These are phyloP conservation scores for Protonemura montana DNA, from an alignment of 2,888 invertebrate species.

Conservation along the genomic window DNA sequence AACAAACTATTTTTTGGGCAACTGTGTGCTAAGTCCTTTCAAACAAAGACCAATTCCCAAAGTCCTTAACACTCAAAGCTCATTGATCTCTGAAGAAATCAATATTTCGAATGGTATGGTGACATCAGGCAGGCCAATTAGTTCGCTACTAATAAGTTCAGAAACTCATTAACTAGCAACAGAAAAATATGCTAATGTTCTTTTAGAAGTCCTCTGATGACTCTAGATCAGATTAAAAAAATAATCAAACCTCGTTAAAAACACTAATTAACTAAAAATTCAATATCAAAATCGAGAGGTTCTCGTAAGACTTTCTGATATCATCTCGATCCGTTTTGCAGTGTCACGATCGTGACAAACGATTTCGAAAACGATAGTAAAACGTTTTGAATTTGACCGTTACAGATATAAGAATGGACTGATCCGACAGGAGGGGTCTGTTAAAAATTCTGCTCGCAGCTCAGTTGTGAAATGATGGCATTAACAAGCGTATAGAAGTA, in stretches of 20 bases:
- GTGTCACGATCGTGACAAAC: no score
- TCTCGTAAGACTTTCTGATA: no score
- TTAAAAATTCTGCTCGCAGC: no score
- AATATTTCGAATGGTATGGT: neutral
- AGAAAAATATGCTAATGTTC: neutral
- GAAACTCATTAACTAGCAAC: neutral
- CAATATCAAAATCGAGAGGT: no score
- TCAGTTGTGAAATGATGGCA: neutral
- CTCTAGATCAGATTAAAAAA: neutral
- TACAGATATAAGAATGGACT: no score
- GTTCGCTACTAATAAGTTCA: neutral
- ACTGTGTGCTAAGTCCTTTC: no score
- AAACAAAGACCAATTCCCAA: neutral
- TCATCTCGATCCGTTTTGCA: no score
- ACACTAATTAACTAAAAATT: neutral
- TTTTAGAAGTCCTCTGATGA: neutral
- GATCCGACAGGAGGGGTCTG: no score
- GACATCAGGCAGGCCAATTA: neutral
- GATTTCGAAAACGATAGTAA: no score
- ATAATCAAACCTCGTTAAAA: neutral
- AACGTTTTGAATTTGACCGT: no score
- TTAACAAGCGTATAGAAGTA: neutral
- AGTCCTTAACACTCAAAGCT: neutral
- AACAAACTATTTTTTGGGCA: neutral
- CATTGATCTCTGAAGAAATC: neutral